Evolutionary conservation across 2,888 invertebrate genomes (phyloP).

Genomic region (Halocaridina rubra): DNA sequence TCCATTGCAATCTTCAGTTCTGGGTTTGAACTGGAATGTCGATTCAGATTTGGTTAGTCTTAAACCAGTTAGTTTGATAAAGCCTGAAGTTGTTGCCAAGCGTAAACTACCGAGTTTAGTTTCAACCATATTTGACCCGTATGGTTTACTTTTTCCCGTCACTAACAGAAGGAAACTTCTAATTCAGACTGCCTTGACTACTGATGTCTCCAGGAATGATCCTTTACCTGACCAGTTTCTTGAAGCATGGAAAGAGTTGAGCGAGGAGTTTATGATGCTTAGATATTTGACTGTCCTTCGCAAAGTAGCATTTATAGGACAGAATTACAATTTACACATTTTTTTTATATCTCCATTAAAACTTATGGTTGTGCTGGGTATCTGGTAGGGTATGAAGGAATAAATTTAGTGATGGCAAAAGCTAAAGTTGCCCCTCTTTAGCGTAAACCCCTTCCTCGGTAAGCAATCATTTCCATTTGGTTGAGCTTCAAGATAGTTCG

Average conservation of each 20-base stretch:
- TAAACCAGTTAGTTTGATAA: background rate
- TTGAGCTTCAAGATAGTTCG: too few relatives aligned
- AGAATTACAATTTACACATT: too few relatives aligned
- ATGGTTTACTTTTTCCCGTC: background rate
- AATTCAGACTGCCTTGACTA: too few relatives aligned
- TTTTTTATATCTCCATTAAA: background rate
- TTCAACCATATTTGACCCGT: too few relatives aligned
- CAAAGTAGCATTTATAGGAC: too few relatives aligned
- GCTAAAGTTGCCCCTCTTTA: background rate
- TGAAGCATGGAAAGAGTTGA: too few relatives aligned
- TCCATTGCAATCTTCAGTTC: too few relatives aligned
- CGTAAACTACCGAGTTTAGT: too few relatives aligned
- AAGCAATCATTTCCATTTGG: background rate
- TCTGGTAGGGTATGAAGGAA: background rate
- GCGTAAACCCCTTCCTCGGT: background rate
- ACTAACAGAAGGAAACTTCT: background rate
- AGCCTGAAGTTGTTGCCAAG: background rate
- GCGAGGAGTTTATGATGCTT: too few relatives aligned
- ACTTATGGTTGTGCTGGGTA: background rate
- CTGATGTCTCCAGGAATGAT: too few relatives aligned
- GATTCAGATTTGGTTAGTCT: background rate
- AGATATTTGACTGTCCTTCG: too few relatives aligned
- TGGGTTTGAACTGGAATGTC: background rate
- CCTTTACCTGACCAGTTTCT: too few relatives aligned
- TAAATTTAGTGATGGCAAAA: background rate